Evolutionary conservation across 2,888 invertebrate genomes (phyloP), one percentile per base, ranked within the genome.

Genomic region (Idaea biselata): DNA sequence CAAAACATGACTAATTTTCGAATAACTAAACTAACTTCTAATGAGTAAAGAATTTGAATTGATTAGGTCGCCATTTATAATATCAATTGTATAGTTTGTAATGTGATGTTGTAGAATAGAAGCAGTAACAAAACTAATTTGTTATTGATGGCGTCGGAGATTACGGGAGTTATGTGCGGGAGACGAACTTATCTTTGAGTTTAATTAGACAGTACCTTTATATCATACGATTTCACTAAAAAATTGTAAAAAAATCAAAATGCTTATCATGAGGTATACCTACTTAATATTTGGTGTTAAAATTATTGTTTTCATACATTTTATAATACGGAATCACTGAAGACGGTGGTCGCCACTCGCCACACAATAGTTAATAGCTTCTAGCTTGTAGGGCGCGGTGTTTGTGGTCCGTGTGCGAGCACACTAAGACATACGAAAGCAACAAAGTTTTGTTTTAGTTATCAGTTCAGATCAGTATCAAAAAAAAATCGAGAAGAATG

Each of bases 101-200:
- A 44, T 44, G 44, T 44, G 44, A 44, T 7, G 44, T 44, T 44
- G 11, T 44, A 44, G 44, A 44, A 44, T 44, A 73, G 78, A 73
- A 73, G 77, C 68, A 78, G 81, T 78, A 86, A 87, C 88, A 86
- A 87, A 89, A 86, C 84, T 87, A 89, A 90, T 90, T 88, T 78
- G 79, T 86, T 86, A 89, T 88, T 88, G 88, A 91, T 89, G 84
- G 78, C 79, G 79, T 73, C 74, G 69, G 74, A 77, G 80, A 83
- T 82, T 79, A 79, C 78, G 66, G 76, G 75, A 79, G 81, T 79
- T 82, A 79, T 79, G 86, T 75, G 76, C 77, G 74, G 77, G 78
- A 73, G 82, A 83, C 82, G 82, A 81, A 85, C 80, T 83, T 86
- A 86, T 81, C 81, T 83, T 77, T 80, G 79, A 79, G 82, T 84